phyloP scores from a whole-genome alignment of 35 echinoderm and acorn worm genomes.

The Diadema setosum region DNA sequence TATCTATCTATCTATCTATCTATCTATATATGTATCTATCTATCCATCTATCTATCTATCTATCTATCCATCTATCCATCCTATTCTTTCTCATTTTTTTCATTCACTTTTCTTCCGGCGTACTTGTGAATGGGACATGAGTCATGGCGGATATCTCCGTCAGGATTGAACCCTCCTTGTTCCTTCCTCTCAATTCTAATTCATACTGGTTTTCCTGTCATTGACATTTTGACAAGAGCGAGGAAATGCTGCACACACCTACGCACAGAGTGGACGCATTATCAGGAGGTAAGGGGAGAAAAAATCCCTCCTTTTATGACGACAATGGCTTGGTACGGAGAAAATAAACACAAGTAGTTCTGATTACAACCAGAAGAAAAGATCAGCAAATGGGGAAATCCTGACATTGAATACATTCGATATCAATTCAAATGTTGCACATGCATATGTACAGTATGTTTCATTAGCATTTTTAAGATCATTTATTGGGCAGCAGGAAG shows the following conservation, averaged over 20 bases:
- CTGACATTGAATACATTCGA: background rate
- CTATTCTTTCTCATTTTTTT: no score
- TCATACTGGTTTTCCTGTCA: background rate
- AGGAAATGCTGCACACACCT: background rate
- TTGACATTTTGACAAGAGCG: background rate
- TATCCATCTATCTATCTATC: no score
- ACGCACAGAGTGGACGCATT: background rate
- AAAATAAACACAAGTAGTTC: background rate
- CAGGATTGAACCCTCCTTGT: background rate
- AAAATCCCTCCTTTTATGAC: background rate
- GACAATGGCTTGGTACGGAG: background rate
- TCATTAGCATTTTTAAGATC: no score
- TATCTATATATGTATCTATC: no score
- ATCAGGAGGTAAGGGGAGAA: background rate
- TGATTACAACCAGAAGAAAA: background rate
- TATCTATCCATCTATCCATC: no score
- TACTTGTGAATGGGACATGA: conserved; percentile 30
- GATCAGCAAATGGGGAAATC: background rate
- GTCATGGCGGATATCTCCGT: conserved; percentile 1
- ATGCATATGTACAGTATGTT: no score
- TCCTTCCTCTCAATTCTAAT: background rate
- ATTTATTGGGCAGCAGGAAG: no score
- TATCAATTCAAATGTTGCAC: no score
- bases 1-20: no score
- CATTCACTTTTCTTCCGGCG: no score